A percentile compares a stretch with the other conserved stretches of the same genome.
Evolutionary conservation across 2,888 invertebrate genomes (phyloP).

Genomic region (Elmis aenea): DNA sequence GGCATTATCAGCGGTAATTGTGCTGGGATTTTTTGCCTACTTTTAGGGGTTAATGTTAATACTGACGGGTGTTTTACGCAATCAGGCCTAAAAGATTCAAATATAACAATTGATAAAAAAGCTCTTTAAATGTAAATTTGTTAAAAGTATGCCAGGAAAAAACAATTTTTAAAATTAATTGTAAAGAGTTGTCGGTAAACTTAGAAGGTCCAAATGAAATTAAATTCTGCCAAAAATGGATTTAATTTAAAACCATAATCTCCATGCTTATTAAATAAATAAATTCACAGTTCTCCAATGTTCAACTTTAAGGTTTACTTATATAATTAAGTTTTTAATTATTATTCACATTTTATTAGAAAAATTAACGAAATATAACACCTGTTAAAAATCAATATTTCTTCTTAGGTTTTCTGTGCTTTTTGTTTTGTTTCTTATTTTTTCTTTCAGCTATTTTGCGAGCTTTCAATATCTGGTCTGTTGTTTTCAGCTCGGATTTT

Average conservation of each 20-base stretch:
- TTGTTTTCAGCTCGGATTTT: conserved; percentile 60
- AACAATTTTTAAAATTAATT: conserved; percentile 28
- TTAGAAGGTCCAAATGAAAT: too few species aligned
- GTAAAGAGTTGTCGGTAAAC: conserved; percentile 13
- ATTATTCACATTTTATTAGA: too few species aligned
- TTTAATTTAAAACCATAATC: conserved; percentile 10
- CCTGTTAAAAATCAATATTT: too few species aligned
- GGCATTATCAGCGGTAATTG: too few species aligned
- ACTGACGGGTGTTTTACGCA: too few species aligned
- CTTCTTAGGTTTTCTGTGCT: conserved; percentile 47
- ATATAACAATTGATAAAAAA: conserved; percentile 33
- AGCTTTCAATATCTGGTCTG: conserved; percentile 74
- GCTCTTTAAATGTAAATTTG: conserved; percentile 34
- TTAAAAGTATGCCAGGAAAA: conserved; percentile 34
- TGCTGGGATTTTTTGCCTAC: too few species aligned
- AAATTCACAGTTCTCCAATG: conserved; percentile 31
- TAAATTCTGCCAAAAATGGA: too few species aligned
- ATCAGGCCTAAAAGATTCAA: too few species aligned
- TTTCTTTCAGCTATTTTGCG: conserved; percentile 61
- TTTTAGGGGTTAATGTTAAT: too few species aligned
- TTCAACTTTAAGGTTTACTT: too few species aligned
- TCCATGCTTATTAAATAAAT: conserved; percentile 23
- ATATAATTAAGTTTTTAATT: too few species aligned
- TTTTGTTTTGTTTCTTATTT: conserved; percentile 51
- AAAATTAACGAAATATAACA: too few species aligned